Conservation (phyloP, 2,888 invertebrate genomes). For the Byasa hedistus region DNA sequence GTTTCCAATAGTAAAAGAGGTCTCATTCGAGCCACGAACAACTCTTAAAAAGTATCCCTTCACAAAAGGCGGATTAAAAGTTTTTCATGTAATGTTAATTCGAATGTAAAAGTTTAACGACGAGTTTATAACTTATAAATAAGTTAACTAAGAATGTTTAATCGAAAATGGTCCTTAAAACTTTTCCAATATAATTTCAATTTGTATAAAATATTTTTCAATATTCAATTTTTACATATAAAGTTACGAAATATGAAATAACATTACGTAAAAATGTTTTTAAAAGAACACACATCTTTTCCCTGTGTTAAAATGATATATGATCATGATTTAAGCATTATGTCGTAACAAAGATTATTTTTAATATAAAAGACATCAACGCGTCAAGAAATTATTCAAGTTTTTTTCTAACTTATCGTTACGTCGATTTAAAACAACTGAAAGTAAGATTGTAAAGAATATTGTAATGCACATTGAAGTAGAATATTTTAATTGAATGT, state of each 20-base stretch:
- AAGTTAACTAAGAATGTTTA: conserved; percentile 1
- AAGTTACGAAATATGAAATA: conserved; percentile 1
- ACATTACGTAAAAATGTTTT: neutral
- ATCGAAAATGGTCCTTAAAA: conserved; percentile 13
- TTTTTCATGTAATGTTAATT: conserved; percentile 7
- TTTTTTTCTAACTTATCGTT: no score
- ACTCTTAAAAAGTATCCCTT: neutral
- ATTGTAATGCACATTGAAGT: no score
- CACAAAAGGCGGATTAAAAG: conserved; percentile 5
- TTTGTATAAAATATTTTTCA: neutral
- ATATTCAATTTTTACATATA: neutral
- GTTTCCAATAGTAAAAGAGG: no score
- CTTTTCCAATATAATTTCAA: conserved; percentile 4
- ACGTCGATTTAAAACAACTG: neutral
- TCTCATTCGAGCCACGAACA: no score
- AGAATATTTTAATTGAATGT: neutral
- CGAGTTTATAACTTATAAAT: neutral
- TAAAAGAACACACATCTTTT: neutral
- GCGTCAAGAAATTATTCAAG: conserved; percentile 4
- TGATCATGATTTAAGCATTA: no score
- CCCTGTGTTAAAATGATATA: no score
- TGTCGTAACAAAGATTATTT: neutral
- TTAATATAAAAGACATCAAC: conserved; percentile 27
- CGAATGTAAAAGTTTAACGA: conserved; percentile 14
- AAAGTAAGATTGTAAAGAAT: no score